Base-by-base conservation (phyloP, 2,888 invertebrate genomes). In the Ectemnius continuus region DNA sequence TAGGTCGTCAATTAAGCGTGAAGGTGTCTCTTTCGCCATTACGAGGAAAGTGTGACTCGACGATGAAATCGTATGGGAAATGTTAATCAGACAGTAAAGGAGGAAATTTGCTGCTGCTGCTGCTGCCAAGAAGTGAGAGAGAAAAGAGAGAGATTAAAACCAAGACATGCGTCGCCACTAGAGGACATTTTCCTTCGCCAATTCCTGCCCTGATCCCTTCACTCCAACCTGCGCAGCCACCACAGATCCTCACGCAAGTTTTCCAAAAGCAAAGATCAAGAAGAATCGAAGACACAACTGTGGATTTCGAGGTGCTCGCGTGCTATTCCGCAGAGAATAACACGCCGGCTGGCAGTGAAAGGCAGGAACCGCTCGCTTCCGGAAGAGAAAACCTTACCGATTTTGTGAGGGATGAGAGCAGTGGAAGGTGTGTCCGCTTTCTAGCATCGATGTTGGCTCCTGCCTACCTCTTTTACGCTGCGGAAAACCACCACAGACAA, bases 161-260 rank as follows among this genome's bases (percentile, higher is more conserved):
- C 67, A 80, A 80, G 62, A 80, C 81, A 81, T 80, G 80, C 81
- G 75, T 64, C 64, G 73, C n/a, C 62, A 73, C 52, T 75, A 71
- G 52, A 61, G 47, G 48, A 62, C 70, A 52, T 6, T 60, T 61
- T n/a, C 26, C 61, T 72, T 71, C 67, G 75, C 68, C 73, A 66
- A 73, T 81, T 75, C 56, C 74, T 74, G 71, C 69, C 61, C 16
- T n/a, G n/a, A 13, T 16, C n/a, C 5, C n/a, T 14, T 52, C 52
- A 36, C 36, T 36, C 36, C 36, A 36, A 36, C 36, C n/a, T n/a
- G n/a, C n/a, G n/a, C n/a, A n/a, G n/a, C n/a, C n/a, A n/a, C n/a
- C n/a, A n/a, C n/a, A n/a, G n/a, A n/a, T 5, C 28, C 28, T 28
- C 28, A 28, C n/a, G n/a, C n/a, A n/a, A n/a, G n/a, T n/a, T n/a